A percentile compares a stretch with the other conserved stretches of the same genome.
Evolutionary conservation across 2,888 invertebrate genomes (phyloP).

Genomic region (Asteroscopus sphinx): DNA sequence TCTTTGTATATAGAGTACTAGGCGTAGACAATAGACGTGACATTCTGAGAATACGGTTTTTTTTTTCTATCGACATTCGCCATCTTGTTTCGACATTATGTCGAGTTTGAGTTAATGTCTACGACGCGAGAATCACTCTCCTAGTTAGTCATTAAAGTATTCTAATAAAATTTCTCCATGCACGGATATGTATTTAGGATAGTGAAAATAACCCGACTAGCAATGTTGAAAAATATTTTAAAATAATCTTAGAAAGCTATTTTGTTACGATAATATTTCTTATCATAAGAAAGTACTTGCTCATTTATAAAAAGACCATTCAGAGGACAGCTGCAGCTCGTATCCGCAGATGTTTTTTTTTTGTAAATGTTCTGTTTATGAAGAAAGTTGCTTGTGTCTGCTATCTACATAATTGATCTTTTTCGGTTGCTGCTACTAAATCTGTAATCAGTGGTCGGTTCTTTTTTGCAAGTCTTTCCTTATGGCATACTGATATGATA

Average conservation of each 20-base stretch:
- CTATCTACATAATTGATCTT: constrained; percentile 47
- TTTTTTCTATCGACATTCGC: no score
- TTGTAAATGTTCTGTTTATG: constrained; percentile 32
- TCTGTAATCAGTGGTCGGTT: constrained; percentile 17
- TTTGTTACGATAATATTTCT: background rate
- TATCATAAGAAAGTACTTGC: background rate
- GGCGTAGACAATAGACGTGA: no score
- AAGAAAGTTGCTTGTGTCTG: constrained; percentile 48
- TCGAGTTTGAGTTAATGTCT: no score
- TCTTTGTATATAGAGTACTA: no score
- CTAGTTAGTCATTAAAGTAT: no score
- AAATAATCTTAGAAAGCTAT: constrained; percentile 2
- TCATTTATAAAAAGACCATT: background rate
- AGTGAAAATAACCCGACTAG: background rate
- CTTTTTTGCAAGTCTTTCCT: constrained; percentile 4
- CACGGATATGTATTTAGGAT: background rate
- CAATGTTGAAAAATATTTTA: no score
- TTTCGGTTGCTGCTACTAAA: constrained; percentile 33
- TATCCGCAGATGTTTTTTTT: constrained; percentile 12
- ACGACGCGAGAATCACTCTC: no score
- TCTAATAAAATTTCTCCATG: no score
- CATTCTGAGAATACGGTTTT: no score
- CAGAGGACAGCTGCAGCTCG: background rate
- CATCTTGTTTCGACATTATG: no score
- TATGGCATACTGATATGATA: constrained; percentile 1